Evolutionary conservation across 2,797 vertebrate species (phyloP).

Genomic region (Sebastes hubbsi): DNA sequence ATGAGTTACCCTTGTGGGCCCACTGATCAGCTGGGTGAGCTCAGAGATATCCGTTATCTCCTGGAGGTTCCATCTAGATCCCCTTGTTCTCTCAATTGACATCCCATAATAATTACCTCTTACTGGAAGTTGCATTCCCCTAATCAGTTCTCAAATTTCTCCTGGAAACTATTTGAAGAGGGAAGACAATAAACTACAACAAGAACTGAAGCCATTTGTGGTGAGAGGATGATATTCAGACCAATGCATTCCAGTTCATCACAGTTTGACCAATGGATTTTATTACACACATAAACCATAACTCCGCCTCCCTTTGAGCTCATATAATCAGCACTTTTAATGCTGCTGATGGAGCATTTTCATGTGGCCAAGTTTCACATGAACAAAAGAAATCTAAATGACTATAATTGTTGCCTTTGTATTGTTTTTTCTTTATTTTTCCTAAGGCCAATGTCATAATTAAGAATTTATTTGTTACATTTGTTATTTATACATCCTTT

Average conservation of each 20-base stretch:
- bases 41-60: background rate
- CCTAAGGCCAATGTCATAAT: background rate
- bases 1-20: background rate
- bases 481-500: background rate
- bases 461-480: background rate
- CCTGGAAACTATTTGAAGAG: background rate
- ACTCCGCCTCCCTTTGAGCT: background rate
- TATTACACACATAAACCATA: background rate
- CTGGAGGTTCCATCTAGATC: background rate
- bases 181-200: background rate
- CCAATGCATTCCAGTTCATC: background rate
- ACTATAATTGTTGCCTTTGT: background rate
- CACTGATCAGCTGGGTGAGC: background rate
- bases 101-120: background rate
- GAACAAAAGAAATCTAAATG: background rate
- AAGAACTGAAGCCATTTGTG: background rate
- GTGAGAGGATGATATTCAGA: background rate
- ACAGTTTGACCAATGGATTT: background rate
- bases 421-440: background rate
- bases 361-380: background rate
- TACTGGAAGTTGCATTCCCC: background rate
- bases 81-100: background rate
- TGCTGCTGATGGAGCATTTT: background rate
- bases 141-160: background rate
- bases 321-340: background rate